These are phyloP conservation scores for Euschistus heros DNA, from an alignment of 1,140 invertebrate species.

Conservation along the genomic window DNA sequence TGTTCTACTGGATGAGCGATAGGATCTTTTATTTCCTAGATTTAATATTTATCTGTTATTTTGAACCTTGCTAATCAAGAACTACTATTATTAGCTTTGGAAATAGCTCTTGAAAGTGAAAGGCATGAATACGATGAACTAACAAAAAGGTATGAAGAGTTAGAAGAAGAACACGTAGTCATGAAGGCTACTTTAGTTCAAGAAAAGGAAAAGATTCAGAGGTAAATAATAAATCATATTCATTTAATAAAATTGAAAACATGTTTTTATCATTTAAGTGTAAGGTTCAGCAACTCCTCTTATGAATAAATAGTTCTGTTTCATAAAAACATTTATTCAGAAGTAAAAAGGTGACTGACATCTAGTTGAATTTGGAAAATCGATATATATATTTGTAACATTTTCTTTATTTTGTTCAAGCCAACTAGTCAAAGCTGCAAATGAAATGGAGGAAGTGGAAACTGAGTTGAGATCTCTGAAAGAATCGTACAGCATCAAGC, in stretches of 20 bases:
- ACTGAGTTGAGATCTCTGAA: conserved; percentile 54
- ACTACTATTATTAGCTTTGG: conserved; percentile 42
- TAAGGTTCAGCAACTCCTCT: background rate
- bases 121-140: conserved; percentile 67
- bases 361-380: no score
- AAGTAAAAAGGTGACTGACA: no score
- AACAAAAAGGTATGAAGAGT: conserved; percentile 64
- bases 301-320: no score
- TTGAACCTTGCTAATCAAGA: no score
- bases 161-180: conserved; percentile 72
- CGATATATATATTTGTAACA: background rate
- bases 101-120: conserved; percentile 50
- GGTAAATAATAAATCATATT: conserved; percentile 31
- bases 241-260: background rate
- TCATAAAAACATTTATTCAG: background rate
- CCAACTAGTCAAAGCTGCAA: conserved; percentile 38
- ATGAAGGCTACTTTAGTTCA: conserved; percentile 63
- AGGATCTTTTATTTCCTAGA: no score
- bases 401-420: conserved; percentile 30
- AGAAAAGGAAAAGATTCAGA: conserved; percentile 59
- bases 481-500: conserved; percentile 54
- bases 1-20: no score
- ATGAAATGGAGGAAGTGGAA: conserved; percentile 48
- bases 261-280: background rate
- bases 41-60: no score